These are phyloP conservation scores for Malacoctenus gilli DNA, from an alignment of 2,797 vertebrate species.

Conservation along the genomic window DNA sequence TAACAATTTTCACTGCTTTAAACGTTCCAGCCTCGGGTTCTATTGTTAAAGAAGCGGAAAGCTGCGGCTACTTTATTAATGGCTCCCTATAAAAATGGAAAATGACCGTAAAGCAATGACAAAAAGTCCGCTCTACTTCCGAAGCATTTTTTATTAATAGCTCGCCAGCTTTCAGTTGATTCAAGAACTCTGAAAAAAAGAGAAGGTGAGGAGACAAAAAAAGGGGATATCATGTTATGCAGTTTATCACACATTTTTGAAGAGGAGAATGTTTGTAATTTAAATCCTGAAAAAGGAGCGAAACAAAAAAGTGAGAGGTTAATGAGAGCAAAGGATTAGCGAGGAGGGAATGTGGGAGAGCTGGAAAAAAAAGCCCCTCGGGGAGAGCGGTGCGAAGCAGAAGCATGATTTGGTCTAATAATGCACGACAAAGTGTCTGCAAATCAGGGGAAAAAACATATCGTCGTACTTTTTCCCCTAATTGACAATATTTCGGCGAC, in stretches of 20 bases:
- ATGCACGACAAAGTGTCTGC: no score
- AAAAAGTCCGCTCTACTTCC: background rate
- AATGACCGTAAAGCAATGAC: background rate
- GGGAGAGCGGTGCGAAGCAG: no score
- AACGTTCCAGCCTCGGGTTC: conserved; percentile 17
- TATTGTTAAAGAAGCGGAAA: conserved; percentile 16
- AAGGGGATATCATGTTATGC: background rate
- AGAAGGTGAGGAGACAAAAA: no score
- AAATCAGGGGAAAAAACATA: conserved; percentile 48
- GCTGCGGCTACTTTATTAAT: conserved; percentile 2
- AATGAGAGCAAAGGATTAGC: conserved; percentile 48
- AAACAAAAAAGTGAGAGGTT: conserved; percentile 16
- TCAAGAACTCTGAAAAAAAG: no score
- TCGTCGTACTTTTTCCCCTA: conserved; percentile 32
- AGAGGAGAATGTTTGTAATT: conserved; percentile 4
- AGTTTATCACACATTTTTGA: conserved; percentile 10
- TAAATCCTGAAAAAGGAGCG: conserved; percentile 2
- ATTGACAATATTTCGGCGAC: conserved; percentile 41
- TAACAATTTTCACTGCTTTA: conserved; percentile 8
- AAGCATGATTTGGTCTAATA: no score
- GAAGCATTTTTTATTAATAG: background rate
- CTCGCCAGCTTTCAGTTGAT: no score
- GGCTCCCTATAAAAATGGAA: conserved; percentile 6
- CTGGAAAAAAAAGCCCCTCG: conserved; percentile 44
- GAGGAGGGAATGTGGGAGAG: conserved; percentile 21